Conservation (phyloP, 2,113 vertebrate species). For the Meles meles region DNA sequence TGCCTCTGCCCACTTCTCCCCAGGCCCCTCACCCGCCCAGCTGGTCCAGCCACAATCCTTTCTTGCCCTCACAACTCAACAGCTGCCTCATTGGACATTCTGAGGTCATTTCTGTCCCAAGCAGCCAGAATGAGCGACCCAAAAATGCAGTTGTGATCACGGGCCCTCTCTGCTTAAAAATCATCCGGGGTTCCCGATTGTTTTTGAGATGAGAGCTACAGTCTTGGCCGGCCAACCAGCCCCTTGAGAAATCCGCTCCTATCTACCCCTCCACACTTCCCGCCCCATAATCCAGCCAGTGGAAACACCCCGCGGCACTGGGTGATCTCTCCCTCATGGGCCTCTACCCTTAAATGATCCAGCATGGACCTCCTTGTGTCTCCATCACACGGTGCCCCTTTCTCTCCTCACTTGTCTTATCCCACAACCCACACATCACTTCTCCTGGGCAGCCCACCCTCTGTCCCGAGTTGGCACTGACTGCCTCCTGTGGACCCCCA, state of each 20-base stretch:
- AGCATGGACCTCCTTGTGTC: rapidly evolving
- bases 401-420: not conserved
- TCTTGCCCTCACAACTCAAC: not conserved
- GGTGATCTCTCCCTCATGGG: not conserved
- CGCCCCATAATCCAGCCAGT: too few species aligned
- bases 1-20: not conserved
- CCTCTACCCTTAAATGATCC: not conserved
- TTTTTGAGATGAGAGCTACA: not conserved
- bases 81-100: not conserved
- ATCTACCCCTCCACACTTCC: not conserved
- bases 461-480: not conserved
- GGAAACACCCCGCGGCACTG: rapidly evolving
- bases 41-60: rapidly evolving
- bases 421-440: not conserved
- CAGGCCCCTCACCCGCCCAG: rapidly evolving
- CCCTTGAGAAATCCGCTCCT: not conserved
- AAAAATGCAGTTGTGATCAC: not conserved
- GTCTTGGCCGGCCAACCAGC: not conserved
- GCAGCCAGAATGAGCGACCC: not conserved
- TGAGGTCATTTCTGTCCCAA: not conserved
- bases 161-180: not conserved
- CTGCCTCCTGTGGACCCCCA: not conserved
- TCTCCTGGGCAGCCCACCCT: not conserved
- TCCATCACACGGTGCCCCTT: rapidly evolving
- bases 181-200: not conserved